Evolutionary conservation across 1,140 invertebrate species (phyloP).

Genomic region (Drosophila auraria): DNA sequence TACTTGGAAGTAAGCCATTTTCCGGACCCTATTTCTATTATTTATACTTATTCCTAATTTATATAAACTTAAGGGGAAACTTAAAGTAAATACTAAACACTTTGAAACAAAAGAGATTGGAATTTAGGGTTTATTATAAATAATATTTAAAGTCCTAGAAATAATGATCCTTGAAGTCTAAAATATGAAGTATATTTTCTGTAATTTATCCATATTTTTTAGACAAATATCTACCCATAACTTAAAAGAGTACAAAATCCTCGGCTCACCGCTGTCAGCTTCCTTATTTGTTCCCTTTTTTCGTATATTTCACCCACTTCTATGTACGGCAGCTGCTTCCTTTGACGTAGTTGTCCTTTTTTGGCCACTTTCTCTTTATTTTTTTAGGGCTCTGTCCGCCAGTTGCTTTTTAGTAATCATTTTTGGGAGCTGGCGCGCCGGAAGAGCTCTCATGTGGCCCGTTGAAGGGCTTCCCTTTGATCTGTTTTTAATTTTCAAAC

Average conservation of each 20-base stretch:
- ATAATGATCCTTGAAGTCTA: too few relatives aligned
- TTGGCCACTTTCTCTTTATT: slow-evolving; percentile 30
- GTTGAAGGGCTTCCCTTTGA: slow-evolving; percentile 69
- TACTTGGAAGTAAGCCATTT: neutral
- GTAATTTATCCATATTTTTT: too few relatives aligned
- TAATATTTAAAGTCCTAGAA: too few relatives aligned
- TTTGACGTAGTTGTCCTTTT: slow-evolving; percentile 72
- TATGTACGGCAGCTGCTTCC: slow-evolving; percentile 44
- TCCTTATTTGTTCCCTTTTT: neutral
- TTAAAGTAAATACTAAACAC: neutral
- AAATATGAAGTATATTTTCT: too few relatives aligned
- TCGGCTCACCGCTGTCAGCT: neutral
- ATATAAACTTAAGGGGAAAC: too few relatives aligned
- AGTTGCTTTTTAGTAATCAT: slow-evolving; percentile 70
- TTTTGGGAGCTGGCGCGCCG: slow-evolving; percentile 62
- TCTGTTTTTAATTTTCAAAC: slow-evolving; percentile 80
- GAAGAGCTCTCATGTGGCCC: slow-evolving; percentile 76
- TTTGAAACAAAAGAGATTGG: too few relatives aligned
- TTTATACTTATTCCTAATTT: neutral
- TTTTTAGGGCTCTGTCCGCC: slow-evolving; percentile 18
- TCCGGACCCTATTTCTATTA: neutral
- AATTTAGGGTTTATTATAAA: too few relatives aligned
- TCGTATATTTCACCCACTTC: slow-evolving; percentile 23
- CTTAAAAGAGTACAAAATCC: neutral
- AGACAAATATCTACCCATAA: neutral